phyloP scores from a whole-genome alignment of 2,888 invertebrate species.

The Lymantria monacha region DNA sequence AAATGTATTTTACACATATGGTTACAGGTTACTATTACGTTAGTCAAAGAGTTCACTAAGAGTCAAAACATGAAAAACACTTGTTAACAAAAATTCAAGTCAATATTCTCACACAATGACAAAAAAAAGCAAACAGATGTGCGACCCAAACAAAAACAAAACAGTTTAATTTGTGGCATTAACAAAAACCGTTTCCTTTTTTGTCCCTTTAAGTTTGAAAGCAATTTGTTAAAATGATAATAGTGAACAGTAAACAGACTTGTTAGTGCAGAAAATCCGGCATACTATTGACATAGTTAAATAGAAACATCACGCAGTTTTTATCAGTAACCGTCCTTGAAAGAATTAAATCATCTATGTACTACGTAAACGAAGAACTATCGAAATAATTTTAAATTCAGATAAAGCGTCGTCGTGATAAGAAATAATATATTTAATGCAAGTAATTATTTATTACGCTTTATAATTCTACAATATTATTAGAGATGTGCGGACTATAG shows the following conservation, averaged over 20 bases:
- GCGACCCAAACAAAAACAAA: slow-evolving; percentile 13
- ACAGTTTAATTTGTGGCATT: slow-evolving; percentile 4
- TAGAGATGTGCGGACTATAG: no score
- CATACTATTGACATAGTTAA: no score
- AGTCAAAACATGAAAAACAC: slow-evolving; percentile 17
- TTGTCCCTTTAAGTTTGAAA: slow-evolving; percentile 7
- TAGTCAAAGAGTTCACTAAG: background rate
- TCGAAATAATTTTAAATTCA: no score
- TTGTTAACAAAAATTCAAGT: slow-evolving; percentile 16
- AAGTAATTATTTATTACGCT: no score
- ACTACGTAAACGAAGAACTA: no score
- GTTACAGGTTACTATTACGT: background rate
- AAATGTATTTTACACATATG: no score
- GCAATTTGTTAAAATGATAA: slow-evolving; percentile 10
- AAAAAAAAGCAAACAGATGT: slow-evolving; percentile 27
- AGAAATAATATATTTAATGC: no score
- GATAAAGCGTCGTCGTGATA: no score
- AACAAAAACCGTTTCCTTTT: slow-evolving; percentile 9
- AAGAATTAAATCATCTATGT: no score
- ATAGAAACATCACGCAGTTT: no score
- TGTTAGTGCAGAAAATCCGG: background rate
- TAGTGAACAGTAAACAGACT: slow-evolving; percentile 2
- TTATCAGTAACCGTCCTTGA: no score
- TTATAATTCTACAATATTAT: no score
- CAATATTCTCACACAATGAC: slow-evolving; percentile 8